Base-by-base conservation (phyloP, 2,113 vertebrate genomes). In the Stictonetta naevosa region DNA sequence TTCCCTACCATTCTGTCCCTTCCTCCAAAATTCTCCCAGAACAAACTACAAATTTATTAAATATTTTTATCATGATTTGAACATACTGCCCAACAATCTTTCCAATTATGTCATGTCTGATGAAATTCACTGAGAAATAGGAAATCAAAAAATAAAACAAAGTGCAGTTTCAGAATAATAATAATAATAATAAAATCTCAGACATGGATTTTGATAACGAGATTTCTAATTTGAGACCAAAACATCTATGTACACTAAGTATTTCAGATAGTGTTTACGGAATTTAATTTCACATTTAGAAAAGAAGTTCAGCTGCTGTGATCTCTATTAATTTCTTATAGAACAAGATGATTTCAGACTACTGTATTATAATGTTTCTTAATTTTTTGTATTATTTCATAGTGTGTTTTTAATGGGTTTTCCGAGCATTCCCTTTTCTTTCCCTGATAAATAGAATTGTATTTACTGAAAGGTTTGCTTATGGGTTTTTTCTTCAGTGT, bases 391-490 rank as follows among this genome's bases (percentile, higher is more conserved):
- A 85, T 91, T 73, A 93, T 95, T 97, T 98, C 97, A 98, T 86
- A 98, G 96, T 98, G 97, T 92, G 97, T 95, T 94, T 97, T 97
- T 97, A 97, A 97, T 97, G 91, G 90, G 40, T 87, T 98, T 97
- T 94, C 73, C 88, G 73, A 94, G 76, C 66, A 88, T 81, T 96
- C 83, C 44, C 79, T 67, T 97, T 97, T 94, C 53, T 87, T 96
- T 94, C 64, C 91, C 38, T 91, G 50, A 34, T 91, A 95, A 93
- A 69, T 52, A 97, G 83, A 81, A 83, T 95, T 96, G 48, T 95
- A 87, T 97, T 97, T 97, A 97, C 93, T 93, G 90, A 86, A 96
- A 96, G 75, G 26, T 96, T 97, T 96, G 76, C 93, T 96, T 96
- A 92, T 95, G 86, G 86, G 38, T 56, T 93, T 92, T 72, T 86